A percentile compares a stretch with the other conserved stretches of the same genome.
These are phyloP conservation scores for Nyleta sp. DNA, from an alignment of 2,888 invertebrate genomes.

Conservation along the genomic window DNA sequence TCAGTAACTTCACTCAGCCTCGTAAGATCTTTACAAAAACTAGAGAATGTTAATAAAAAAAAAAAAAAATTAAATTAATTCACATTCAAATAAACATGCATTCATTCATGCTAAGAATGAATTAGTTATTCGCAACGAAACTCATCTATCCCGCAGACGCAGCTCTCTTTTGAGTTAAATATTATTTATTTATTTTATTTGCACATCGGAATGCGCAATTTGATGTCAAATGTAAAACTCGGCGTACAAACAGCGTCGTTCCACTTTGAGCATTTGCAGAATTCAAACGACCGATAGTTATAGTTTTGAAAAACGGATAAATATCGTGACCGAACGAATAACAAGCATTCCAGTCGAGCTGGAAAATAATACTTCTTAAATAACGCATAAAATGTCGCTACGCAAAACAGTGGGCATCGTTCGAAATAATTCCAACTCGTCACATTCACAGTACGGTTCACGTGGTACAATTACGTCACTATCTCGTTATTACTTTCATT, in stretches of 20 bases:
- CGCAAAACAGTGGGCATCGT: not conserved
- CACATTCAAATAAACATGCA: too few species aligned
- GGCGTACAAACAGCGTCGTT: constrained; percentile 21
- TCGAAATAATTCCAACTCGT: constrained; percentile 20
- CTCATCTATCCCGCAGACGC: not conserved
- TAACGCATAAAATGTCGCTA: constrained; percentile 4
- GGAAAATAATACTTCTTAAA: constrained; percentile 33
- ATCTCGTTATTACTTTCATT: constrained; percentile 44
- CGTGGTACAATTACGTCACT: constrained; percentile 10
- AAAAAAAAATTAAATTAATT: not conserved
- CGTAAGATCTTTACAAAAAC: too few species aligned
- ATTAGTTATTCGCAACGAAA: constrained; percentile 10
- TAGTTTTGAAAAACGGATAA: constrained; percentile 27
- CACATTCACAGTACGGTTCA: not conserved
- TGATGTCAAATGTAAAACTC: constrained; percentile 31
- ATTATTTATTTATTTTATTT: constrained; percentile 31
- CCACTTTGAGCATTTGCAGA: constrained; percentile 29
- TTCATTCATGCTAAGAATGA: constrained; percentile 9
- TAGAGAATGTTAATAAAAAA: too few species aligned
- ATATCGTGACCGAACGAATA: constrained; percentile 29
- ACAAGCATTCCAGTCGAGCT: constrained; percentile 6
- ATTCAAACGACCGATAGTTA: constrained; percentile 16
- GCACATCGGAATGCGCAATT: constrained; percentile 27
- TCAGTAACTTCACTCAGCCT: too few species aligned
- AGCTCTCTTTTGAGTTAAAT: constrained; percentile 12